Evolutionary conservation across 2,888 invertebrate species (phyloP).

Genomic region (Ceratothoa steindachneri): DNA sequence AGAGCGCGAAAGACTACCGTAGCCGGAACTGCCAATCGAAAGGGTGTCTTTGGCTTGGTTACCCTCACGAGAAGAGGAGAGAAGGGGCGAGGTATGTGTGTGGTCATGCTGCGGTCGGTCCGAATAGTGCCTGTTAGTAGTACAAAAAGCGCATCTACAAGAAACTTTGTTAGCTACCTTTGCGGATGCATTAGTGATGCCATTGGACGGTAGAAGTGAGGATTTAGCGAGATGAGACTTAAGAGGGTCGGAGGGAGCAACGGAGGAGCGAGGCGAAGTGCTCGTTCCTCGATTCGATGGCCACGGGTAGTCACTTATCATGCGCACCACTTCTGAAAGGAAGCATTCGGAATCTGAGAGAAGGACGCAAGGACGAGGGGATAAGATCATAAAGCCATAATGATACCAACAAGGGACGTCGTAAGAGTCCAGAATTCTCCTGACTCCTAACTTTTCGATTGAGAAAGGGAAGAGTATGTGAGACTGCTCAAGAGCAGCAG

Average conservation of each 20-base stretch:
- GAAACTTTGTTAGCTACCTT: conserved; percentile 39
- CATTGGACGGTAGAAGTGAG: conserved; percentile 35
- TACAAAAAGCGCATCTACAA: conserved; percentile 17
- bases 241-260: conserved; percentile 14
- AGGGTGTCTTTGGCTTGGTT: conserved; percentile 13
- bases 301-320: neutral
- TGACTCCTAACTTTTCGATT: no score
- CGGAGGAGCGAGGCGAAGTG: conserved; percentile 14
- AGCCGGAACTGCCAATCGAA: conserved; percentile 34
- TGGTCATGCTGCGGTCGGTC: neutral
- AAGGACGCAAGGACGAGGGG: no score
- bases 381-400: no score
- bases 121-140: conserved; percentile 18
- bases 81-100: no score
- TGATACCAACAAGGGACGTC: no score
- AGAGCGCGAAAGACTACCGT: conserved; percentile 36
- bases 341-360: conserved; percentile 1
- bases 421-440: no score
- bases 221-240: conserved; percentile 48
- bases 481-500: no score
- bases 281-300: neutral
- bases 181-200: conserved; percentile 37
- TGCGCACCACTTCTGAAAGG: conserved; percentile 6
- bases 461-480: no score
- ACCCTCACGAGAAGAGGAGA: no score